Conservation (phyloP, 2,888 invertebrate genomes). For the Rhingia rostrata region DNA sequence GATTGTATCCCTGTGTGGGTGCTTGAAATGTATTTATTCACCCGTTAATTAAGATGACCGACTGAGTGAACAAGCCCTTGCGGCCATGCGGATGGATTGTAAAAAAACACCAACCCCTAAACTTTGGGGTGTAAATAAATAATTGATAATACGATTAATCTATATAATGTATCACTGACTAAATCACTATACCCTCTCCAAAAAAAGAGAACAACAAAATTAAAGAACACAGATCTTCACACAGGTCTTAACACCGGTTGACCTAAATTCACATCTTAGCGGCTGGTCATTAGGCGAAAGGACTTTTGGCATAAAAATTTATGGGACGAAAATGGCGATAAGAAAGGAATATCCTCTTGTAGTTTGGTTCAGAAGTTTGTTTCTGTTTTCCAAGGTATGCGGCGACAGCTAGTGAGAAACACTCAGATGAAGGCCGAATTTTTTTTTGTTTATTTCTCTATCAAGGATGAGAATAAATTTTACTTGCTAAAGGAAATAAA, state of each 20-base stretch:
- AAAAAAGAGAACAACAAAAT: neutral
- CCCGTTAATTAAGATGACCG: conserved; percentile 46
- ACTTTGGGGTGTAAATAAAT: conserved; percentile 34
- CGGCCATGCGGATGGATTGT: neutral
- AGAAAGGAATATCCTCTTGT: conserved; percentile 50
- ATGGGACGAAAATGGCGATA: conserved; percentile 65
- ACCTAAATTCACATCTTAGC: conserved; percentile 11
- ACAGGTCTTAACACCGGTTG: conserved; percentile 25
- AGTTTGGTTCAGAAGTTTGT: conserved; percentile 52
- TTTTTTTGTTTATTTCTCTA: neutral
- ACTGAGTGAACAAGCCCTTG: conserved; percentile 11
- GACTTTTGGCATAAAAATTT: conserved; percentile 64
- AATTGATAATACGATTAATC: conserved; percentile 54
- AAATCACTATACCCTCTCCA: conserved; percentile 39
- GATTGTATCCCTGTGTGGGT: neutral
- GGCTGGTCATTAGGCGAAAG: conserved; percentile 1
- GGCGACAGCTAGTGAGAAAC: neutral
- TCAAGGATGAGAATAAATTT: conserved; percentile 36
- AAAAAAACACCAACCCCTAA: neutral
- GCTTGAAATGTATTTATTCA: conserved; percentile 26
- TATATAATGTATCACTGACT: conserved; percentile 25
- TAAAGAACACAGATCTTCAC: neutral
- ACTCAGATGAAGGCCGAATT: neutral
- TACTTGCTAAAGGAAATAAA: conserved; percentile 57
- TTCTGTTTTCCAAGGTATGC: neutral